Base-by-base conservation (phyloP, 2,888 invertebrate species). In the Polia nebulosa region DNA sequence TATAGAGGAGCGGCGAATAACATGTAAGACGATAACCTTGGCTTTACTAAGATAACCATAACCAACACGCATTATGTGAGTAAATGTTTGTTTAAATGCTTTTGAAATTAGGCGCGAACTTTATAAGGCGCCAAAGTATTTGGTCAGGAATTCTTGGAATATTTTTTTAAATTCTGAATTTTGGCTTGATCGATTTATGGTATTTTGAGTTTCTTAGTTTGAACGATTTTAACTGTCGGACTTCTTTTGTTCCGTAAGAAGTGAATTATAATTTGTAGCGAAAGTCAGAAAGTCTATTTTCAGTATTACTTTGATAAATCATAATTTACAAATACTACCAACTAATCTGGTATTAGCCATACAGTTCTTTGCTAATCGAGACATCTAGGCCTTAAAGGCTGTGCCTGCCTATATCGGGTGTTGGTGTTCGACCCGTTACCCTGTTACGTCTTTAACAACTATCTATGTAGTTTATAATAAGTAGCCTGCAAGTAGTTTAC, bases 21-120 rank as follows among this genome's bases (percentile, higher is more conserved):
- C 80, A 71, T 76, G 32, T 62, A 47, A 44, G 56, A 51, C 36
- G 52, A 36, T 66, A 66, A 65, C 80, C 77, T 78, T 80, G 80
- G 77, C 29, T 60, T n/a, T 45, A 60, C 36, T 63, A 20, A 77
- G 80, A 78, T 78, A 78, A 45, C 25, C 11, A 78, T 78, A 78
- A 45, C 25, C 11, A 22, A 71, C 78, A 76, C 62, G 71, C 60
- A 65, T 52, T 75, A 61, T 51, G 58, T 70, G 11, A 41, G 41
- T 59, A 78, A 72, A 68, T 62, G 55, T 62, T 67, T 79, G 58
- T 59, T 59, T 56, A 68, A 59, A 79, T 41, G 51, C 29, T 61
- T 79, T 56, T 62, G 9, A 58, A 58, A 59, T 44, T 36, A 52
- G 25, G 67, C 34, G 20, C 20, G 25, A 52, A 25, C 36, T 45